Conservation (phyloP, 2,888 invertebrate genomes). For the Eristalinus aeneus region DNA sequence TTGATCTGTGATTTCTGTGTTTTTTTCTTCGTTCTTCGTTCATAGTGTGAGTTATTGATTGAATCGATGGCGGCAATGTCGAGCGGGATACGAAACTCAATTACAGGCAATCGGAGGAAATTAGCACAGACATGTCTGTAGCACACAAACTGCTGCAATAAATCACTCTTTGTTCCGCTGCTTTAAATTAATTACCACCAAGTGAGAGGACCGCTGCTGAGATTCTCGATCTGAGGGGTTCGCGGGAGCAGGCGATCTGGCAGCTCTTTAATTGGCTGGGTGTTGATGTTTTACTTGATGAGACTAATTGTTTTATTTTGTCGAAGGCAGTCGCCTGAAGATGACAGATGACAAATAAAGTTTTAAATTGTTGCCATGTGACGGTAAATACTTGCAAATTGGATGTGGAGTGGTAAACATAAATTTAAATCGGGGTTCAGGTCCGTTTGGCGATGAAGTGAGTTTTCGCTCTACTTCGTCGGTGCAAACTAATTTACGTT, state of each 20-base stretch:
- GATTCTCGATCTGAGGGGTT: not conserved
- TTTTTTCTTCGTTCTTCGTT: not conserved
- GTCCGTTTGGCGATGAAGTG: too few species aligned
- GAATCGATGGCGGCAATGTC: not conserved
- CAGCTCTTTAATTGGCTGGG: not conserved
- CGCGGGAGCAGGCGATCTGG: not conserved
- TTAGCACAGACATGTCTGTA: not conserved
- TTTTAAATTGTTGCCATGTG: not conserved
- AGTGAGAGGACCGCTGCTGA: not conserved
- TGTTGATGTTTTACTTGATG: not conserved
- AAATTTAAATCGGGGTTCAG: too few species aligned
- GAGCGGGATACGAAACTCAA: slow-evolving; percentile 20
- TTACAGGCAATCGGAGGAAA: slow-evolving; percentile 27
- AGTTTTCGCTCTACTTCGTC: too few species aligned
- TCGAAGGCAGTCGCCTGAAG: not conserved
- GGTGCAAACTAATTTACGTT: too few species aligned
- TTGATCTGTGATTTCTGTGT: not conserved
- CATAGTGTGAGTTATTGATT: slow-evolving; percentile 22
- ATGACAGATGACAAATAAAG: not conserved
- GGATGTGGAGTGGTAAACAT: too few species aligned
- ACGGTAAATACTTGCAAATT: not conserved
- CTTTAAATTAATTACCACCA: slow-evolving; percentile 23
- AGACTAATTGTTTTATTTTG: not conserved
- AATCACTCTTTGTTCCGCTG: slow-evolving; percentile 18
- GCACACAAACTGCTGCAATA: slow-evolving; percentile 8